Evolutionary conservation across 2,797 vertebrate genomes (phyloP).

Genomic region (Pantherophis alleghaniensis): DNA sequence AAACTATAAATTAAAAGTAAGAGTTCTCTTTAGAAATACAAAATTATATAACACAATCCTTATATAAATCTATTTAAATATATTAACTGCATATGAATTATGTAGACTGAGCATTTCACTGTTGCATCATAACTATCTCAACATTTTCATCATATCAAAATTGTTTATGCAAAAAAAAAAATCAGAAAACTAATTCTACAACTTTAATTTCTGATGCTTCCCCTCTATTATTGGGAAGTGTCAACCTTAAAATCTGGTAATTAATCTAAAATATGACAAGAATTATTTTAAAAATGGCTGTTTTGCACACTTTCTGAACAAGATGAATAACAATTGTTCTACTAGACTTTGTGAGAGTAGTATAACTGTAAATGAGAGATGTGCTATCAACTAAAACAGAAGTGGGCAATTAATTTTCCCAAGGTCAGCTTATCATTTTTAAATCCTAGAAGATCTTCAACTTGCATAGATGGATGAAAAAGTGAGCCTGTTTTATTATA

Average conservation of each 20-base stretch:
- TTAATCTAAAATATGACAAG: not conserved
- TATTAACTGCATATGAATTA: not conserved
- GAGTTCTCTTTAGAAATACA: not conserved
- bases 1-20: not conserved
- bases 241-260: not conserved
- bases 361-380: not conserved
- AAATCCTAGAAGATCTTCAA: too few relatives aligned
- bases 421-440: too few relatives aligned
- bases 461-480: too few relatives aligned
- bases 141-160: constrained; percentile 23
- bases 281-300: not conserved
- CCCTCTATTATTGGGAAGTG: not conserved
- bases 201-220: not conserved
- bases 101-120: constrained; percentile 9
- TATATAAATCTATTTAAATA: not conserved
- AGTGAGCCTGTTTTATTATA: too few relatives aligned
- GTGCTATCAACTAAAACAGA: too few relatives aligned
- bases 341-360: not conserved
- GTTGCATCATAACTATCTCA: constrained; percentile 3
- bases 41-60: not conserved
- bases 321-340: not conserved
- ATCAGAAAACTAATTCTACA: not conserved
- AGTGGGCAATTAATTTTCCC: too few relatives aligned
- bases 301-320: not conserved
- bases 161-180: constrained; percentile 31